Percentiles rank a stretch among this genome's conserved stretches.
Conservation (phyloP, 92 coral and sea anemone species). For the Isaurus tuberculatus region DNA sequence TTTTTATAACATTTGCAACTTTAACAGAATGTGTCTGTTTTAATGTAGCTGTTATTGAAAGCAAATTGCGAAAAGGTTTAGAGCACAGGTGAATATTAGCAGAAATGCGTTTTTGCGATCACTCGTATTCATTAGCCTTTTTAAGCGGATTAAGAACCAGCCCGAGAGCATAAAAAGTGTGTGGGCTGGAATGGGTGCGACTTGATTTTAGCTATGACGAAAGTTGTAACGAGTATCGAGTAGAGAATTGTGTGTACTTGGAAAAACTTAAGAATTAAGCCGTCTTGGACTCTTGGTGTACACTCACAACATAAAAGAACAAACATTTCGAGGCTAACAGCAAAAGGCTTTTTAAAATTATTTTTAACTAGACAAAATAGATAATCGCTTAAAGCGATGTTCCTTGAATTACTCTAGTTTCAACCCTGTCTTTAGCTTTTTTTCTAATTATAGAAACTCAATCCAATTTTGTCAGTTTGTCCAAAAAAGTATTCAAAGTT, state of each 20-base stretch:
- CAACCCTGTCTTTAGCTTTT: constrained; percentile 3
- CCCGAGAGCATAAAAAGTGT: not conserved
- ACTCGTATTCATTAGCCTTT: not conserved
- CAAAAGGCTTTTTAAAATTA: not conserved
- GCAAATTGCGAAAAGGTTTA: not conserved
- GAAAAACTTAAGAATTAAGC: not conserved
- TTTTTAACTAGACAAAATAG: constrained; percentile 2
- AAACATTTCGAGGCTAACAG: not conserved
- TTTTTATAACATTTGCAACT: not conserved
- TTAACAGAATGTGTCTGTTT: not conserved
- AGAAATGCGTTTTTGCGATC: not conserved
- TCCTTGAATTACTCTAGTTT: constrained; percentile 3
- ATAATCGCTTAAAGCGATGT: not conserved
- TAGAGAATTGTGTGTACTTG: not conserved
- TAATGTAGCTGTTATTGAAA: not conserved
- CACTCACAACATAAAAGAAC: not conserved
- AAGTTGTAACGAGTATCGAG: not conserved
- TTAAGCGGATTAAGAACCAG: not conserved
- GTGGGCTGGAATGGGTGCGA: not conserved
- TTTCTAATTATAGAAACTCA: constrained; percentile 29
- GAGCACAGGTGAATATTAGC: not conserved
- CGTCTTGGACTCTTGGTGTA: not conserved
- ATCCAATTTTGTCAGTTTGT: constrained; percentile 47
- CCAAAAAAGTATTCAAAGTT: constrained; percentile 59
- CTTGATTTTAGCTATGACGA: not conserved